Base-by-base conservation (phyloP, 2,113 vertebrate species). In the Centropristis striata region DNA sequence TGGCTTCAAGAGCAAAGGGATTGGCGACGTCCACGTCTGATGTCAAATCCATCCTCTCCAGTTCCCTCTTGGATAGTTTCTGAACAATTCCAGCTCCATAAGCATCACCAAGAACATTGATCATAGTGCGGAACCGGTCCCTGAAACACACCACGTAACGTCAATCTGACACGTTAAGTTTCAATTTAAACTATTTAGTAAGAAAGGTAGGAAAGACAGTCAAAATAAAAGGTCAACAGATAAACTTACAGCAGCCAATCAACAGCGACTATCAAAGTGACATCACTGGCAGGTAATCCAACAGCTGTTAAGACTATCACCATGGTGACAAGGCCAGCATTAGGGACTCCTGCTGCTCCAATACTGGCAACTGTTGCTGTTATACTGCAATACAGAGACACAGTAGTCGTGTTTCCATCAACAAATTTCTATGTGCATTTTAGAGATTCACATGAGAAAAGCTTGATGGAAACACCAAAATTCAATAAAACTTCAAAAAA, bases 311-410 rank as follows among this genome's bases (percentile, higher is more conserved):
- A 90, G 57, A 99, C 98, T 4, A 99, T 99, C 88, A 99, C 98
- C 98, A 99, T 99, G 91, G 98, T 99, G 77, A 99, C 98, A 68
- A 99, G 93, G 59, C 98, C 98, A 0, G 98, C 98, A 23, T 99
- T 98, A 7, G 98, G 98, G 27, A 99, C 97, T 0, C 98, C 98
- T 0, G 98, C 98, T 67, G 98, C 98, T 83, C 98, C 98, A 0
- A 99, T 96, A 89, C 98, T 99, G 71, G 98, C 98, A 23, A 98
- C 97, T 0, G 98, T 99, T 28, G 98, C 97, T 44, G 97, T 98
- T 68, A 99, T 95, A 71, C 98, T 99, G 84, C 60, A 81, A 91
- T 64, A 93, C 80, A 90, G n/a, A 51, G 12, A 66, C 16, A 61
- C 20, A 44, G n/a, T 23, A 32, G 32, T 32, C 6, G 32, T 32